Base-by-base conservation (phyloP, 2,888 invertebrate genomes). In the Lacanobia wlatinum region DNA sequence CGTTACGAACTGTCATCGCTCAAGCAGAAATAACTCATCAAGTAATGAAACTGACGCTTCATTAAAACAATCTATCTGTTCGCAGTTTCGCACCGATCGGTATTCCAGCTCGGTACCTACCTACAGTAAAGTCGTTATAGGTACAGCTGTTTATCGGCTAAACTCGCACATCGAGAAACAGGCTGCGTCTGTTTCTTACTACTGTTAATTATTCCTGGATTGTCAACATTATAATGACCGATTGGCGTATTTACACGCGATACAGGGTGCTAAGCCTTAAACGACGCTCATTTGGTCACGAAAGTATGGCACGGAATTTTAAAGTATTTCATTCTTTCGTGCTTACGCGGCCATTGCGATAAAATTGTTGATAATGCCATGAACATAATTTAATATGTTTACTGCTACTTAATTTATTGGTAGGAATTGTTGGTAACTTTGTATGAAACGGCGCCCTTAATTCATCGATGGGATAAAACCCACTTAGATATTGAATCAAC, bases 181-280 rank as follows among this genome's bases (percentile, higher is more conserved):
- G 53, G 58, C 58, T 34, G 46, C 65, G 69, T 61, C 79, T 78
- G 78, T 84, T 81, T 73, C 38, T 67, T 64, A 73, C 71, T 14
- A 78, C 69, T 73, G 76, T 83, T 79, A 74, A 77, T 84, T 84
- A 81, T 73, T 70, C 68, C 61, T 55, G 70, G 62, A 78, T 73
- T 84, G 78, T 83, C 85, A 74, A 76, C 81, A 61, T 79, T 67
- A 76, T 74, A 67, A 75, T 84, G 78, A 80, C 70, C 68, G 70
- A 83, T 84, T 73, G 60, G 63, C 50, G 68, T 78, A 80, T 83
- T 84, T 66, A 83, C 76, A 78, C 83, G 83, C 71, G 62, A 84
- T 71, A 75, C 73, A 63, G 66, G 69, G 65, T 76, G 67, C 72
- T 78, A 81, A 70, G 34, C 61, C 40, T 67, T 72, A 77, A 82